Evolutionary conservation across 2,797 vertebrate genomes (phyloP).

Genomic region (Microcaecilia unicolor): DNA sequence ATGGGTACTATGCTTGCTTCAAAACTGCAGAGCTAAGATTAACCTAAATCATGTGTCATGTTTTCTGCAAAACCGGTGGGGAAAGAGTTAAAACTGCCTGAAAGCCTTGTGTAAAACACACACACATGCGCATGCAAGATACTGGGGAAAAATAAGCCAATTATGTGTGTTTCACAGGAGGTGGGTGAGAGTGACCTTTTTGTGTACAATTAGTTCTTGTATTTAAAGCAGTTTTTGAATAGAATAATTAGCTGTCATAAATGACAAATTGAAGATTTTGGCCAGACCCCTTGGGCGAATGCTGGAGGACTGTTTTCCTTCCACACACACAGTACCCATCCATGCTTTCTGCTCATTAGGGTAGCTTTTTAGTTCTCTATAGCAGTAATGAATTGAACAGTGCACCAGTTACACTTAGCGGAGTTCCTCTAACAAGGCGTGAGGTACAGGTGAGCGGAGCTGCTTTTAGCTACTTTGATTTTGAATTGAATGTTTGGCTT

Average conservation of each 20-base stretch:
- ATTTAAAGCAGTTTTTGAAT: constrained; percentile 89
- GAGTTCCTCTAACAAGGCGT: constrained; percentile 75
- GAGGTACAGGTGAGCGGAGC: constrained; percentile 69
- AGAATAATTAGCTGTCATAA: constrained; percentile 91
- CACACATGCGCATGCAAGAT: constrained; percentile 42
- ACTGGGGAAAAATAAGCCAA: constrained; percentile 73
- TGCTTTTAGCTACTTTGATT: constrained; percentile 54
- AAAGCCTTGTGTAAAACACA: constrained; percentile 40
- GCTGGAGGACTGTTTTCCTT: constrained; percentile 53
- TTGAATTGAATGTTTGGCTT: constrained; percentile 52
- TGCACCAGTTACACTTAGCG: constrained; percentile 58
- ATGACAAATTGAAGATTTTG: constrained; percentile 86
- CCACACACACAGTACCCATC: constrained; percentile 16
- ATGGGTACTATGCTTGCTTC: not conserved
- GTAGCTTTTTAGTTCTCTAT: constrained; percentile 70
- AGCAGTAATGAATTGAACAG: constrained; percentile 72
- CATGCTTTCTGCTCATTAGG: constrained; percentile 72
- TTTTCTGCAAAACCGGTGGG: constrained; percentile 2
- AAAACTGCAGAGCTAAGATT: not conserved
- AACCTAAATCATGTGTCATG: not conserved
- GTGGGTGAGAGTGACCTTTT: constrained; percentile 72
- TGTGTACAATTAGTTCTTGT: constrained; percentile 89
- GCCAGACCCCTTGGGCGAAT: constrained; percentile 64
- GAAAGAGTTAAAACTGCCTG: constrained; percentile 42
- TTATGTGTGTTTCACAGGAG: constrained; percentile 69